These are phyloP conservation scores for Lindbergichthys nudifrons DNA, from an alignment of 2,797 vertebrate genomes.

Conservation along the genomic window DNA sequence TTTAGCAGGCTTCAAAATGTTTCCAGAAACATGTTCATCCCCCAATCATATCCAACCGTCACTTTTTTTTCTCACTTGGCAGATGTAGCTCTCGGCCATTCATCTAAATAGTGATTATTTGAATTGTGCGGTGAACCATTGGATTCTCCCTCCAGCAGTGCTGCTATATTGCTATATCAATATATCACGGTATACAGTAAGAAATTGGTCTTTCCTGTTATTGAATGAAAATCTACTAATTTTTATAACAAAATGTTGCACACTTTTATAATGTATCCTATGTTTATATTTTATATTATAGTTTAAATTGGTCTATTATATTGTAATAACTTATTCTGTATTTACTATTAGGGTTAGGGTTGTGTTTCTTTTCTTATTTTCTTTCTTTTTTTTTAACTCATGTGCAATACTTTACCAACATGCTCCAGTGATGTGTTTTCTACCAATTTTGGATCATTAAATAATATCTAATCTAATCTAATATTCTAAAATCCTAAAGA, in stretches of 20 bases:
- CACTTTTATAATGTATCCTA: too few species aligned
- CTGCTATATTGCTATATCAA: constrained; percentile 26
- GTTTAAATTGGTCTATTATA: too few species aligned
- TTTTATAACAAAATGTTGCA: not conserved
- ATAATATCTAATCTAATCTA: too few species aligned
- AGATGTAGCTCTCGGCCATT: constrained; percentile 36
- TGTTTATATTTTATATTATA: too few species aligned
- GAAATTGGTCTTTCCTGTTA: constrained; percentile 11
- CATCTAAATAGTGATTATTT: constrained; percentile 45
- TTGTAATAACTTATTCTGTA: too few species aligned
- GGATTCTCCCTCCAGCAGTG: not conserved
- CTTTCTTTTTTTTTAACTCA: too few species aligned
- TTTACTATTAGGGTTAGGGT: too few species aligned
- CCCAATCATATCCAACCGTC: constrained; percentile 30
- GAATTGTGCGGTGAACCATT: constrained; percentile 26
- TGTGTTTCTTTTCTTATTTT: too few species aligned
- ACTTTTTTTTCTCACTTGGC: constrained; percentile 12
- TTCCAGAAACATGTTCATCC: constrained; percentile 57
- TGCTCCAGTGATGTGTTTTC: too few species aligned
- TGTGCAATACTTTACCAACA: too few species aligned
- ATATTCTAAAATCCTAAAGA: too few species aligned
- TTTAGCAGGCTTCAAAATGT: constrained; percentile 50
- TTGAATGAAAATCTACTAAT: constrained; percentile 1
- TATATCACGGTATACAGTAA: constrained; percentile 16
- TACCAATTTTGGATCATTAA: too few species aligned